These are phyloP conservation scores for Ctenochaetus hawaiiensis DNA, from an alignment of 2,797 vertebrate species.

Conservation along the genomic window DNA sequence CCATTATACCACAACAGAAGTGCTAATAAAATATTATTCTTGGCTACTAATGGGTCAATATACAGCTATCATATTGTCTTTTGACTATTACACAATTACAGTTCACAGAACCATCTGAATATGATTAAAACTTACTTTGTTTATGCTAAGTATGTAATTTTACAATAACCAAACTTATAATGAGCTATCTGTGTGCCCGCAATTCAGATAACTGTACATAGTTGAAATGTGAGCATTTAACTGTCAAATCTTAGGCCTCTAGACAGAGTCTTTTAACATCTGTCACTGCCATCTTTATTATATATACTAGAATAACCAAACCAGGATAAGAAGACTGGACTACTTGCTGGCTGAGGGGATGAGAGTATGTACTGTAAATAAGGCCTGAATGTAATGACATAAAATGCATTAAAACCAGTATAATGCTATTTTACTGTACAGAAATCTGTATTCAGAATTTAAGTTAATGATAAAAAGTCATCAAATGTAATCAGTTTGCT, in stretches of 20 bases:
- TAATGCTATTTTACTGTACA: neutral
- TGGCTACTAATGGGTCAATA: constrained; percentile 24
- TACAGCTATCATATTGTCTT: constrained; percentile 25
- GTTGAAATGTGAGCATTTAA: constrained; percentile 7
- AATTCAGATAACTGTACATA: neutral
- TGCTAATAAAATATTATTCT: constrained; percentile 49
- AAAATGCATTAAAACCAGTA: constrained; percentile 21
- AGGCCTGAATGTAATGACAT: constrained; percentile 27
- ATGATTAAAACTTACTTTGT: constrained; percentile 17
- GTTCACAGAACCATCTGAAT: constrained; percentile 28
- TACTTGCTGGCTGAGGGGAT: constrained; percentile 10
- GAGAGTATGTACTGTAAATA: neutral
- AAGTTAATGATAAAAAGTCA: constrained; percentile 10
- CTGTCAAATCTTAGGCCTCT: neutral
- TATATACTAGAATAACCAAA: constrained; percentile 7
- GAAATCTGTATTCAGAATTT: constrained; percentile 16
- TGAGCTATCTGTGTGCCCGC: neutral
- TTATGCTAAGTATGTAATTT: constrained; percentile 20
- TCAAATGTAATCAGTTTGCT: constrained; percentile 18
- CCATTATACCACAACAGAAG: constrained; percentile 42
- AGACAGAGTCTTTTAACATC: neutral
- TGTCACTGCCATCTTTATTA: neutral
- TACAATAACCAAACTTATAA: constrained; percentile 6
- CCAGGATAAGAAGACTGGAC: neutral
- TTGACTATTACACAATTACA: constrained; percentile 41